A percentile compares a stretch with the other conserved stretches of the same genome.
phyloP scores from a whole-genome alignment of 2,888 invertebrate genomes.

The Cataglyphis albicans region DNA sequence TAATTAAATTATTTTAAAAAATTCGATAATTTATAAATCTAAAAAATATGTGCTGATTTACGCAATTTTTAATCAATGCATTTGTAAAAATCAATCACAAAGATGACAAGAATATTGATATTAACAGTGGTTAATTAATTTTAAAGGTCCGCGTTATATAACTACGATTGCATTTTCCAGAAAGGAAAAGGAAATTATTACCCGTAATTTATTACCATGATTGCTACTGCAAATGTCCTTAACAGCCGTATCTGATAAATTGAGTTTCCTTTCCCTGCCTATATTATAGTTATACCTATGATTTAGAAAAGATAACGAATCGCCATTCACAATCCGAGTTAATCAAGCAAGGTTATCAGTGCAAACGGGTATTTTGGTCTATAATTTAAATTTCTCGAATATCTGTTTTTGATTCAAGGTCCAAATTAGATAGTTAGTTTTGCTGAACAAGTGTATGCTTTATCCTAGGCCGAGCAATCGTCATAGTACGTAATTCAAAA shows the following conservation, averaged over 20 bases:
- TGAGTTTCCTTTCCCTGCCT: slow-evolving; percentile 26
- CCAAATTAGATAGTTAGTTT: not conserved
- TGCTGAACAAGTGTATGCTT: not conserved
- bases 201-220: slow-evolving; percentile 32
- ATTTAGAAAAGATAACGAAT: slow-evolving; percentile 19
- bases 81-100: slow-evolving; percentile 17
- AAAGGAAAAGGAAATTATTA: slow-evolving; percentile 37
- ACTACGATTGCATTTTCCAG: not conserved
- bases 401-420: slow-evolving; percentile 29
- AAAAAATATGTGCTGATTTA: not conserved
- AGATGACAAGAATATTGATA: not conserved
- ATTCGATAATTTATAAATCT: not conserved
- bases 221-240: slow-evolving; percentile 39
- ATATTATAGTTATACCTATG: not conserved
- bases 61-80: not conserved
- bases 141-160: not conserved
- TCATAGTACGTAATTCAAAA: not conserved
- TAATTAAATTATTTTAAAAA: not conserved
- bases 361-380: slow-evolving; percentile 13
- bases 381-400: slow-evolving; percentile 26
- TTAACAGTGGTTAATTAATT: slow-evolving; percentile 20
- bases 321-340: slow-evolving; percentile 27
- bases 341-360: slow-evolving; percentile 50
- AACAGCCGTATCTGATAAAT: slow-evolving; percentile 33
- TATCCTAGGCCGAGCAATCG: not conserved